Evolutionary conservation across 2,797 vertebrate genomes (phyloP).

Genomic region (Sparus aurata): DNA sequence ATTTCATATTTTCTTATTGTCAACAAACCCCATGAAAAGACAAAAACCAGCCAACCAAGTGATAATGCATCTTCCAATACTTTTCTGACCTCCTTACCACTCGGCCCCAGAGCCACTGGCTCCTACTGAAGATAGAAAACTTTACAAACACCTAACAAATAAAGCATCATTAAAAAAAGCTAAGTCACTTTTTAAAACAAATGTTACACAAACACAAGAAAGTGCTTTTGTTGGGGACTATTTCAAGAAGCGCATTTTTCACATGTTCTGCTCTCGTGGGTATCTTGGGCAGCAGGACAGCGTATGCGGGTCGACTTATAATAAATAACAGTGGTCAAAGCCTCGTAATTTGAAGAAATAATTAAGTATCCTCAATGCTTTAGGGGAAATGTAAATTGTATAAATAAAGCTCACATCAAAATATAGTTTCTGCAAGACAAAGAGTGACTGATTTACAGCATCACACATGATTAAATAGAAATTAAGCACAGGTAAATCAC

Average conservation of each 20-base stretch:
- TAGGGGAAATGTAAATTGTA: not conserved
- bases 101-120: not conserved
- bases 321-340: not conserved
- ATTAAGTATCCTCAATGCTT: not conserved
- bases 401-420: not conserved
- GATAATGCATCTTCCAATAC: not conserved
- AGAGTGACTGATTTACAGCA: not conserved
- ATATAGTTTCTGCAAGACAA: not conserved
- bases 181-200: not conserved
- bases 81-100: not conserved
- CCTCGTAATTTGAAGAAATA: too few relatives aligned
- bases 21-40: conserved; percentile 37
- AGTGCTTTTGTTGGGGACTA: too few relatives aligned
- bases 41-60: not conserved
- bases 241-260: not conserved
- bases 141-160: not conserved
- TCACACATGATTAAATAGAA: not conserved
- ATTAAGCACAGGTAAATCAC: not conserved
- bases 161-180: not conserved
- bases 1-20: not conserved
- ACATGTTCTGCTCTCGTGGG: not conserved
- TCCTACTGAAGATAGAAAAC: not conserved
- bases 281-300: not conserved
- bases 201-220: not conserved
- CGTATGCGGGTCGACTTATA: not conserved